Conservation (phyloP, 2,113 vertebrate species). For the Sus scrofa region DNA sequence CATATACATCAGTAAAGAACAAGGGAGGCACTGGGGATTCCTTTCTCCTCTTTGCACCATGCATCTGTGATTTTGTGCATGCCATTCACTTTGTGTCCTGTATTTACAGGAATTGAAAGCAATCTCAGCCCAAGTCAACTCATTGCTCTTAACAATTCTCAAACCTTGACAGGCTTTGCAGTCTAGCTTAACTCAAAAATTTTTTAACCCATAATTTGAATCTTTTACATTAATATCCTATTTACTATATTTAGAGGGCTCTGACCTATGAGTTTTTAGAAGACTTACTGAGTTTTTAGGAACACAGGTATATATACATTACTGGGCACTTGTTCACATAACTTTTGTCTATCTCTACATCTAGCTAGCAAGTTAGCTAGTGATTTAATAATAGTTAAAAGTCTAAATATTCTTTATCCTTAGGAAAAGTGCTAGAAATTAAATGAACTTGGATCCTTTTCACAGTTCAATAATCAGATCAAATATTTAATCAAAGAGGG, state of each 20-base stretch:
- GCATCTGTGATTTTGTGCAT: background rate
- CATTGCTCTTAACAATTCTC: background rate
- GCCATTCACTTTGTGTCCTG: background rate
- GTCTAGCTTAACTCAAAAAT: background rate
- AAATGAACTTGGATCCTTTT: background rate
- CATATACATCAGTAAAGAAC: background rate
- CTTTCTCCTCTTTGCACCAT: background rate
- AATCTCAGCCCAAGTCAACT: background rate
- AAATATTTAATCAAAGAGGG: slow-evolving; percentile 11
- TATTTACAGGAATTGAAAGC: background rate
- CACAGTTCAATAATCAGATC: slow-evolving; percentile 49
- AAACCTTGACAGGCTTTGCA: background rate
- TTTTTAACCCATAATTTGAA: background rate
- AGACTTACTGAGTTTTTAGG: background rate
- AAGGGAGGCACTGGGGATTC: background rate
- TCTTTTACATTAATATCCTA: background rate
- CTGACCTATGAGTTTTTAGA: background rate
- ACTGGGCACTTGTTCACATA: background rate
- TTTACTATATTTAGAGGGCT: background rate
- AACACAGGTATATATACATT: background rate
- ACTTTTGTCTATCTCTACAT: background rate
- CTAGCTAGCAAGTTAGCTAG: background rate
- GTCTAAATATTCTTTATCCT: background rate
- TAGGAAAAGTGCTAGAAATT: background rate
- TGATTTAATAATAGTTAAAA: background rate